Percentiles rank a stretch among this genome's conserved stretches.
Conservation (phyloP, 2,797 vertebrate genomes). For the Characodon lateralis region DNA sequence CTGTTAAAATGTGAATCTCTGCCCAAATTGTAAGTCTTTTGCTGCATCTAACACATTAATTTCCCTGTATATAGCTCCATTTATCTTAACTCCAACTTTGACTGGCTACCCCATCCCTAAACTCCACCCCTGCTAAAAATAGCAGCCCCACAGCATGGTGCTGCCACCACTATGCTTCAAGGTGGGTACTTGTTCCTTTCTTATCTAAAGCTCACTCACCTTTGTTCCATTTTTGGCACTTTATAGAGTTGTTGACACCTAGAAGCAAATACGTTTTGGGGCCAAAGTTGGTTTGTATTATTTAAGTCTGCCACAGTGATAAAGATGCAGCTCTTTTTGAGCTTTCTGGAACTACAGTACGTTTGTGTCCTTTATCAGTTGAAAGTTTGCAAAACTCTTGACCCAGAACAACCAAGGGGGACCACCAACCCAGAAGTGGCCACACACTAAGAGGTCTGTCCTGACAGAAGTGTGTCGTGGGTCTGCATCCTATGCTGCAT, state of each 20-base stretch:
- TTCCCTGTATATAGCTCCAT: too few relatives aligned
- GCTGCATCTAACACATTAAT: too few relatives aligned
- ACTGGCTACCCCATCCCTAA: too few relatives aligned
- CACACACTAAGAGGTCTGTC: neutral
- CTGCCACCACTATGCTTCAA: too few relatives aligned
- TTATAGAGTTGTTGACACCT: neutral
- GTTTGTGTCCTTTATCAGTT: neutral
- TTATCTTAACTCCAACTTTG: too few relatives aligned
- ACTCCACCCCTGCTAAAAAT: too few relatives aligned
- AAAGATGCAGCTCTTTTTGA: neutral
- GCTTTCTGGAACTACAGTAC: neutral
- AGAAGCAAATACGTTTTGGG: neutral
- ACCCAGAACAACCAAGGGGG: neutral
- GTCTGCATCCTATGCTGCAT: neutral
- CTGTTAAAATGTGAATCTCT: neutral
- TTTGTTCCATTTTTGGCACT: neutral
- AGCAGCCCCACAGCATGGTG: too few relatives aligned
- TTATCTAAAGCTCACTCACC: too few relatives aligned
- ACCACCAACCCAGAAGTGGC: neutral
- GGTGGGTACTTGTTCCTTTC: too few relatives aligned
- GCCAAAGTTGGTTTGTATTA: neutral
- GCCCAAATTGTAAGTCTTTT: too few relatives aligned
- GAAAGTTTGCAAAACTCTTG: conserved; percentile 1
- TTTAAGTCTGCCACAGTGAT: neutral
- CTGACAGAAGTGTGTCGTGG: conserved; percentile 2